Conservation (phyloP, 2,113 vertebrate genomes). For the Cryptoleucopteryx plumbea region DNA sequence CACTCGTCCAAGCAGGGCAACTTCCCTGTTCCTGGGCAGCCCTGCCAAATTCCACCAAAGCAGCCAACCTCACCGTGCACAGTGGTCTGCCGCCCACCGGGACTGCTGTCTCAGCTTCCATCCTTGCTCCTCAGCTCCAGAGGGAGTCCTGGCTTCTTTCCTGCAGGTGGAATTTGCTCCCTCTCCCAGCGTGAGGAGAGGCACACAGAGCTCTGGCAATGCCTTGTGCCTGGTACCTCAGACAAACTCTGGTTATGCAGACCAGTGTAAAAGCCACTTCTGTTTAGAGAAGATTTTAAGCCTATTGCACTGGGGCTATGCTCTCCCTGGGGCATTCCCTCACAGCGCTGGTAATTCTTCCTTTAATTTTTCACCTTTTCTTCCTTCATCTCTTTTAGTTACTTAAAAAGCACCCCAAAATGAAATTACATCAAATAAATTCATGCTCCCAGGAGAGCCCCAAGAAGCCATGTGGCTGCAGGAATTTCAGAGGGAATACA, state of each 20-base stretch:
- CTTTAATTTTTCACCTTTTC: background rate
- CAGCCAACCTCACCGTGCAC: background rate
- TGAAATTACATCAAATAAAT: background rate
- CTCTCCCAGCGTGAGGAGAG: background rate
- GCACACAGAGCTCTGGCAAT: background rate
- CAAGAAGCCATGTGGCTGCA: background rate
- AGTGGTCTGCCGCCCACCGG: background rate
- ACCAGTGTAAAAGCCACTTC: background rate
- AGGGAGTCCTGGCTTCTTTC: background rate
- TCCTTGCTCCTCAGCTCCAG: background rate
- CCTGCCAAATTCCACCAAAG: background rate
- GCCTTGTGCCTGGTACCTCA: background rate
- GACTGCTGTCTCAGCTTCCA: background rate
- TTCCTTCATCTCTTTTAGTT: background rate
- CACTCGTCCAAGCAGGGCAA: background rate
- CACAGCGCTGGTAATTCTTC: background rate
- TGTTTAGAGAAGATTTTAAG: background rate
- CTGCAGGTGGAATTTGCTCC: background rate
- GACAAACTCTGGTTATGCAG: background rate
- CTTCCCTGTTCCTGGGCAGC: background rate
- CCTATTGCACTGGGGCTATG: accelerated
- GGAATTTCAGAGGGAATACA: background rate
- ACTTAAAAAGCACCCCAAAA: conserved; percentile 3
- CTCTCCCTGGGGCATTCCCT: background rate
- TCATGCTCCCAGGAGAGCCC: background rate